phyloP scores from a whole-genome alignment of 2,888 invertebrate species.

The Cheilosia vernalis region DNA sequence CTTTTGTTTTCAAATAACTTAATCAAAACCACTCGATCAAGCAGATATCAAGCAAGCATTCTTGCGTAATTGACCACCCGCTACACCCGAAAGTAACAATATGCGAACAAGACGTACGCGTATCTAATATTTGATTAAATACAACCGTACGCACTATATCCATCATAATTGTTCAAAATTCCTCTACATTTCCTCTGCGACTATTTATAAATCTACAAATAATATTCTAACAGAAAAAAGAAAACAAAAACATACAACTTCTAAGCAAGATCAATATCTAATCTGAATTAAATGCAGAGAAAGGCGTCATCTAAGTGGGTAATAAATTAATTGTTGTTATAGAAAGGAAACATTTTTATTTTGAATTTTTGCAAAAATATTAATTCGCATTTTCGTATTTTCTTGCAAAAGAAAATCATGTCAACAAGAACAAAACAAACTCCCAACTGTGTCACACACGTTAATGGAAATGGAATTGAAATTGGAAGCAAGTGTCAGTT shows the following conservation, averaged over 20 bases:
- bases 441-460: background rate
- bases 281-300: conserved; percentile 21
- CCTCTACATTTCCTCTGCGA: background rate
- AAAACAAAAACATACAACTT: conserved; percentile 2
- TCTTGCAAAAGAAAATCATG: background rate
- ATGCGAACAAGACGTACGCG: background rate
- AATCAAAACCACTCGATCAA: conserved; percentile 44
- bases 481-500: background rate
- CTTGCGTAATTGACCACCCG: conserved; percentile 45
- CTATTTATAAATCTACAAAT: conserved; percentile 32
- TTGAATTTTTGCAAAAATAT: conserved; percentile 29
- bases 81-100: conserved; percentile 29
- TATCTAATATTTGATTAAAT: conserved; percentile 46
- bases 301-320: conserved; percentile 43
- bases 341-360: conserved; percentile 5
- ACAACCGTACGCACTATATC: conserved; percentile 21
- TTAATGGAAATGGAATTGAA: background rate
- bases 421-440: conserved; percentile 1
- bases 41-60: conserved; percentile 23
- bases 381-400: conserved; percentile 27
- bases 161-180: conserved; percentile 21
- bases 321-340: conserved; percentile 37
- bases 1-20: conserved; percentile 7
- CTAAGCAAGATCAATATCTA: conserved; percentile 1
- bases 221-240: conserved; percentile 4